phyloP scores from a whole-genome alignment of 2,888 invertebrate species.

The Ophion ventricosus region DNA sequence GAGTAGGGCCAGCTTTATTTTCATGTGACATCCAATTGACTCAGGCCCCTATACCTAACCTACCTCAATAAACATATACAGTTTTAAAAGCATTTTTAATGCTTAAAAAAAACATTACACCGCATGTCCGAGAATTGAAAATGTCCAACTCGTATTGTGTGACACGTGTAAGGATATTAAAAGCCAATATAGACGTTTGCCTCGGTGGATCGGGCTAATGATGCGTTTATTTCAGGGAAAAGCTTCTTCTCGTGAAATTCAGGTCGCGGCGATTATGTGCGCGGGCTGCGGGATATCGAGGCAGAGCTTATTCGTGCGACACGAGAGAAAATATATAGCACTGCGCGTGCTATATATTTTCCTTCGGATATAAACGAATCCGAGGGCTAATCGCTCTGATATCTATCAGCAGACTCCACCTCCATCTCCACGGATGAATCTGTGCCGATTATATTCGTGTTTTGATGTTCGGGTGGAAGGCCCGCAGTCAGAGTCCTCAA shows the following conservation, averaged over 20 bases:
- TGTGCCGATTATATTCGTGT: not conserved
- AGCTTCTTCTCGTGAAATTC: not conserved
- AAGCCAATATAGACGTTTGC: not conserved
- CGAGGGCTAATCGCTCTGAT: constrained; percentile 28
- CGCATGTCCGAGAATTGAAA: no score
- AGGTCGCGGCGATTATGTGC: constrained; percentile 3
- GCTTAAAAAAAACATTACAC: no score
- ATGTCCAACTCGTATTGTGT: not conserved
- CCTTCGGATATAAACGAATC: constrained; percentile 37
- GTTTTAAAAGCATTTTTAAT: no score
- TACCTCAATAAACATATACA: no score
- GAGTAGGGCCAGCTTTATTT: no score
- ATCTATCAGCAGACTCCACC: constrained; percentile 27
- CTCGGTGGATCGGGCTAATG: not conserved
- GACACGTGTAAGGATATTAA: not conserved
- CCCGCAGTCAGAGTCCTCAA: no score
- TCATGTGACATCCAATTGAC: no score
- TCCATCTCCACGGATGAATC: not conserved
- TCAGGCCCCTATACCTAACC: no score
- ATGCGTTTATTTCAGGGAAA: not conserved
- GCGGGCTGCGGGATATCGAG: not conserved
- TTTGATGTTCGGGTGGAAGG: not conserved
- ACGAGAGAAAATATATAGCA: constrained; percentile 33
- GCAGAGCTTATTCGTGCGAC: not conserved
- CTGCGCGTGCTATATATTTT: not conserved